Base-by-base conservation (phyloP, 2,113 vertebrate species). In the Lasiurus borealis region DNA sequence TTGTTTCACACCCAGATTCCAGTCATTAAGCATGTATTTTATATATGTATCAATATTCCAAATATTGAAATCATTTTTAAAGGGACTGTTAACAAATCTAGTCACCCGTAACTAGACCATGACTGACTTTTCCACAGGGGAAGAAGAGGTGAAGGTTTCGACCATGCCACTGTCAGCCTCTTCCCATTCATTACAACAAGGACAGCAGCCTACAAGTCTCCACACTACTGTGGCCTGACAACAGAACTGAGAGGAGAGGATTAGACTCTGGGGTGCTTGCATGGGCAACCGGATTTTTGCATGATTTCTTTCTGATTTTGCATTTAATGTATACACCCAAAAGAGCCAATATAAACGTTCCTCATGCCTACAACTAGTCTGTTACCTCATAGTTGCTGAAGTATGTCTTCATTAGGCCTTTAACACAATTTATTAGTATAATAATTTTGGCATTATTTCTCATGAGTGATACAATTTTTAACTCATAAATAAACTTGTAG, bases 101-200 rank as follows among this genome's bases (percentile, higher is more conserved):
- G 97, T 97, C 97, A 97, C 97, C 97, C 96, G 21, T 97, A 97
- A 96, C 95, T 97, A 96, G 96, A 97, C 88, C 97, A 97, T 97
- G 96, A 97, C 96, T 97, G 94, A 96, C 97, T 97, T 97, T 97
- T 97, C 96, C 97, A 97, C 93, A 97, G 95, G 97, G 96, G 97
- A 97, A 97, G 96, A 97, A 97, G 95, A 97, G 97, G 97, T 97
- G 97, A 97, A 97, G 97, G 93, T 97, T 97, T 96, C 93, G 93
- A 97, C 97, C 96, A 96, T 97, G 96, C 96, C 97, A 97, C 97
- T 97, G 96, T 97, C 97, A 95, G 85, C 97, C 97, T 97, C 97
- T 97, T 97, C 97, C 95, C 97, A 97, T 96, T 97, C 96, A 97
- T 97, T 97, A 97, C 97, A 95, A 97, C 95, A 97, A 97, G 97